Percentiles rank a stretch among this genome's conserved stretches.
Evolutionary conservation across 2,888 invertebrate species (phyloP).

Genomic region (Microdon myrmicae): DNA sequence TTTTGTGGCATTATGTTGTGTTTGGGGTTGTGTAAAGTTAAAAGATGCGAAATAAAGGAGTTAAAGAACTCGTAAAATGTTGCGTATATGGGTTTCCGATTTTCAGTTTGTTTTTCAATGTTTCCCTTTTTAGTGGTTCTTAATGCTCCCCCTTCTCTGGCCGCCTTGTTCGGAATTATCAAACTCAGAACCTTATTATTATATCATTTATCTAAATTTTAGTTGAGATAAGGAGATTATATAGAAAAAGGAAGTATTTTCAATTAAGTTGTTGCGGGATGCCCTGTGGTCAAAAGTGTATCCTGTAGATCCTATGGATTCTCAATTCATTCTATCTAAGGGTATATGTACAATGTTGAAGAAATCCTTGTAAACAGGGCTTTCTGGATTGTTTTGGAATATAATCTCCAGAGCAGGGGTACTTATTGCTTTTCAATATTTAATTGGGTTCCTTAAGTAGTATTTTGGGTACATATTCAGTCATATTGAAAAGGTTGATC

Average conservation of each 20-base stretch:
- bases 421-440: no score
- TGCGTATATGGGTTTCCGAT: constrained; percentile 48
- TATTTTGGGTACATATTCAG: no score
- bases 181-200: constrained; percentile 36
- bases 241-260: constrained; percentile 44
- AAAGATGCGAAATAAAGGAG: constrained; percentile 50
- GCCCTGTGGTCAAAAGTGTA: constrained; percentile 33
- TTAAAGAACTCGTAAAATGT: constrained; percentile 51
- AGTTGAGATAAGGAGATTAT: constrained; percentile 43
- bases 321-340: no score
- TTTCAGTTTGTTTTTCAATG: constrained; percentile 36
- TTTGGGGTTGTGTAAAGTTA: constrained; percentile 43
- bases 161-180: constrained; percentile 25
- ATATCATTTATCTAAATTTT: constrained; percentile 41
- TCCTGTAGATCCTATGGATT: no score
- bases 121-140: constrained; percentile 1
- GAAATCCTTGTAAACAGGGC: no score
- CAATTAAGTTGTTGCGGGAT: constrained; percentile 40
- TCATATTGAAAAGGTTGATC: no score
- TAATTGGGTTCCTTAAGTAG: no score
- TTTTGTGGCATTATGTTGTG: constrained; percentile 45
- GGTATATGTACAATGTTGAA: no score
- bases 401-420: no score
- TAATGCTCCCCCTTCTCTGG: constrained; percentile 3
- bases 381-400: no score